A percentile compares a stretch with the other conserved stretches of the same genome.
These are phyloP conservation scores for Pseudochirops corinnae DNA, from an alignment of 2,797 vertebrate genomes.

Conservation along the genomic window DNA sequence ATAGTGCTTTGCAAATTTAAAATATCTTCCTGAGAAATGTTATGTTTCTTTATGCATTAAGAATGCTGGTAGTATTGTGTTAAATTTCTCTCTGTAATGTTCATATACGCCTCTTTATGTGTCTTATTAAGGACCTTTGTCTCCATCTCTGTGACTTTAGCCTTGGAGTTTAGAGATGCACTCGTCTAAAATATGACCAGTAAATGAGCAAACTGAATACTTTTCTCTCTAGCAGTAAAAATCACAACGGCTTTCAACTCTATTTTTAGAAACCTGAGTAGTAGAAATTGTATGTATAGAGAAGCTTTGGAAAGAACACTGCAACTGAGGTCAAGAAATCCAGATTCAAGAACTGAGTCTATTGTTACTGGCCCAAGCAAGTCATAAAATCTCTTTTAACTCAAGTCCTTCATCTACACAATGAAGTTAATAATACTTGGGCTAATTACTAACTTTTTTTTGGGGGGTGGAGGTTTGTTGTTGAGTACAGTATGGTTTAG, in stretches of 20 bases:
- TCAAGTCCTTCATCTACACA: background rate
- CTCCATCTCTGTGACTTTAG: constrained; percentile 19
- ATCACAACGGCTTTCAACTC: background rate
- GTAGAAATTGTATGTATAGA: background rate
- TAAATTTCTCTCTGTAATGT: constrained; percentile 68
- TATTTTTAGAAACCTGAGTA: constrained; percentile 54
- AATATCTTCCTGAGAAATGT: constrained; percentile 63
- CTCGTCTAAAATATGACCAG: constrained; percentile 52
- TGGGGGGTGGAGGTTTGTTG: background rate
- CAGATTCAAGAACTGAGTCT: background rate
- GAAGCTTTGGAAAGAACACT: background rate
- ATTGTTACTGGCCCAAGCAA: background rate
- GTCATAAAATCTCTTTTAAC: background rate
- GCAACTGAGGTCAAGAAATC: background rate
- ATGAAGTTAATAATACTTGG: background rate
- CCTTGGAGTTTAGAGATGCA: constrained; percentile 27
- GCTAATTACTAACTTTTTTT: background rate
- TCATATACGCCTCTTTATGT: constrained; percentile 1
- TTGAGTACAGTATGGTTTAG: background rate
- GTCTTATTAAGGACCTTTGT: constrained; percentile 49
- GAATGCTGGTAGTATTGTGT: constrained; percentile 60
- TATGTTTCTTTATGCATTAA: constrained; percentile 65
- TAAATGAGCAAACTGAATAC: constrained; percentile 37
- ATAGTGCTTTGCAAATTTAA: background rate
- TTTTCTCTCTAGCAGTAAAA: constrained; percentile 38